phyloP scores from a whole-genome alignment of 2,888 invertebrate genomes.

The Polydrusus pterygomalis region DNA sequence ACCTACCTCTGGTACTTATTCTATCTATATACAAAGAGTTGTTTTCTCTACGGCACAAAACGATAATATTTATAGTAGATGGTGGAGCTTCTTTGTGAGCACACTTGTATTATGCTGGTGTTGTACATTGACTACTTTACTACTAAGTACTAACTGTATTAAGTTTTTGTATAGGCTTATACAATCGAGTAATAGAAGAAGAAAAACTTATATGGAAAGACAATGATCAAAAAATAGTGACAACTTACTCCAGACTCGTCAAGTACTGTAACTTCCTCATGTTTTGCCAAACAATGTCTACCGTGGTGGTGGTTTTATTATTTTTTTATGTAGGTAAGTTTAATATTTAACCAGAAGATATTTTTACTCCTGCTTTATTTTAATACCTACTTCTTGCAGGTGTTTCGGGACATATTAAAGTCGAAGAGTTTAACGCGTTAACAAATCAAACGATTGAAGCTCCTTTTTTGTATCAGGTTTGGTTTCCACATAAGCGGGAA shows the following conservation, averaged over 20 bases:
- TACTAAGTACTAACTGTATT: background rate
- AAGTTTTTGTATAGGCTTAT: background rate
- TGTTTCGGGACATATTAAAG: background rate
- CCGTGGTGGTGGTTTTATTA: background rate
- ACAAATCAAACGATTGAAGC: conserved; percentile 14
- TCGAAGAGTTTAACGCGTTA: background rate
- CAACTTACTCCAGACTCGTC: background rate
- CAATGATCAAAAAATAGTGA: background rate
- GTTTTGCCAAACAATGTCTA: conserved; percentile 9
- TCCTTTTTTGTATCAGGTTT: conserved; percentile 8
- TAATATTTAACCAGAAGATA: background rate
- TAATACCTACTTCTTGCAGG: background rate
- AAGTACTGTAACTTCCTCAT: background rate
- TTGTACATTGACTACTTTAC: too few species aligned
- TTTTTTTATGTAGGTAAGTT: conserved; percentile 3
- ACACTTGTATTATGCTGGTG: too few species aligned
- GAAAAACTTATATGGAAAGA: conserved; percentile 8
- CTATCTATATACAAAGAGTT: too few species aligned
- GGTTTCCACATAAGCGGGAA: conserved; percentile 3
- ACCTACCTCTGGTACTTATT: too few species aligned
- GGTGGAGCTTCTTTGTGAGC: too few species aligned
- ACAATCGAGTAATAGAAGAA: conserved; percentile 3
- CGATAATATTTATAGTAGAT: too few species aligned
- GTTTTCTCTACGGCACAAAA: too few species aligned
- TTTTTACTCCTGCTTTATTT: background rate